Evolutionary conservation across 1,140 invertebrate genomes (phyloP).

Genomic region (fruit fly (Drosophila melanogaster)): DNA sequence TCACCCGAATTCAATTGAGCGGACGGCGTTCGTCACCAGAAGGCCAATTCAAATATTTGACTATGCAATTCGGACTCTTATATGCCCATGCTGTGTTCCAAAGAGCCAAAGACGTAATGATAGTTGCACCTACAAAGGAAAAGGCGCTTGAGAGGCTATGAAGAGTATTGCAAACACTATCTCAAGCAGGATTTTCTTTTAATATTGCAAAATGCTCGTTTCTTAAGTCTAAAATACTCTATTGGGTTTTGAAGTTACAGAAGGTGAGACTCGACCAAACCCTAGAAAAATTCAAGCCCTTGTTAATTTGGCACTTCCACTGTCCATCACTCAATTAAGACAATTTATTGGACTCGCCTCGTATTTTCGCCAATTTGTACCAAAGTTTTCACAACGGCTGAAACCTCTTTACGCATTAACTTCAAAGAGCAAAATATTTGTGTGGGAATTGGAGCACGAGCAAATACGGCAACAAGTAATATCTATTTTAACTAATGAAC

Average conservation of each 20-base stretch:
- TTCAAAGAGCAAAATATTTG: too few relatives aligned
- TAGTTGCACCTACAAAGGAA: too few relatives aligned
- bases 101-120: not conserved
- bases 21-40: not conserved
- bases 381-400: too few relatives aligned
- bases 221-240: not conserved
- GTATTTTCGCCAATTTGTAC: too few relatives aligned
- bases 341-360: not conserved
- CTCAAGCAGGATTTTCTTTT: not conserved
- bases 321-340: not conserved
- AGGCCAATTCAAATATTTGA: not conserved
- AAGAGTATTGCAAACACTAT: not conserved
- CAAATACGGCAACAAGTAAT: slow-evolving; percentile 1
- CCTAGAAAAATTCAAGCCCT: not conserved
- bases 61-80: not conserved
- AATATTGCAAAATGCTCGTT: not conserved
- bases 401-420: too few relatives aligned
- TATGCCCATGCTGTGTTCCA: not conserved
- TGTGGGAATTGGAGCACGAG: not conserved
- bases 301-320: not conserved
- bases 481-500: not conserved
- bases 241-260: not conserved
- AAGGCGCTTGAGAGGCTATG: not conserved
- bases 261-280: not conserved
- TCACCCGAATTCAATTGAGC: not conserved